Base-by-base conservation (phyloP, 2,797 vertebrate genomes). In the Rachycentron canadum region DNA sequence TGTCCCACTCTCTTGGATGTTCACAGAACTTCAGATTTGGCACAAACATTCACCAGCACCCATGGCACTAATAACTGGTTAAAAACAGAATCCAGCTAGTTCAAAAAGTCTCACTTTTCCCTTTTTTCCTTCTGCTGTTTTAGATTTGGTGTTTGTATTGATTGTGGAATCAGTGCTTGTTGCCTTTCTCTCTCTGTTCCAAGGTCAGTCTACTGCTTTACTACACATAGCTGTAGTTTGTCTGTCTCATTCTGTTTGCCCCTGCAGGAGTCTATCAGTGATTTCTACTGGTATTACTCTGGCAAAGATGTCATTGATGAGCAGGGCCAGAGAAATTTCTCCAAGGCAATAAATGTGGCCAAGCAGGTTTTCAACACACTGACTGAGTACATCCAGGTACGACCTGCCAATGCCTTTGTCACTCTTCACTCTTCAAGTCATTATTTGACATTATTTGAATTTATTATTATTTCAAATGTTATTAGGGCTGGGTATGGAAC, bases 251-350 rank as follows among this genome's bases (percentile, higher is more conserved):
- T 32, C 19, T 43, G 58, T 4, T 61, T 8, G 19, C 61, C 65
- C 75, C 86, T 86, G 14, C 78, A 99, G 97, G 97, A 99, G 84
- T 99, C 97, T 10, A 98, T 99, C 87, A 99, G 97, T 92, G 97
- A 99, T 90, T 98, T 99, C 84, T 99, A 99, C 83, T 99, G 98
- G 97, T 99, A 97, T 92, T 99, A 99, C 86, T 99, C 98, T 85
- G 98, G 97, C 7, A 99, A 99, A 83, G 98, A 99, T 56, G 95
- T 99, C 45, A 98, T 99, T 57, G 98, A 99, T 49, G 98, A 98
- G 43, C 98, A 99, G 87, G 98, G 98, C 26, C 97, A 98, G 82
- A 94, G 97, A 28, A 99, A 99, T 88, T 99, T 99, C 94, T 99
- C 98, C 75, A 99, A 99, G 93, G 98, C 98, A 7, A 99, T 99